These are phyloP conservation scores for Drosophila tristis DNA, from an alignment of 1,140 invertebrate species.

Conservation along the genomic window DNA sequence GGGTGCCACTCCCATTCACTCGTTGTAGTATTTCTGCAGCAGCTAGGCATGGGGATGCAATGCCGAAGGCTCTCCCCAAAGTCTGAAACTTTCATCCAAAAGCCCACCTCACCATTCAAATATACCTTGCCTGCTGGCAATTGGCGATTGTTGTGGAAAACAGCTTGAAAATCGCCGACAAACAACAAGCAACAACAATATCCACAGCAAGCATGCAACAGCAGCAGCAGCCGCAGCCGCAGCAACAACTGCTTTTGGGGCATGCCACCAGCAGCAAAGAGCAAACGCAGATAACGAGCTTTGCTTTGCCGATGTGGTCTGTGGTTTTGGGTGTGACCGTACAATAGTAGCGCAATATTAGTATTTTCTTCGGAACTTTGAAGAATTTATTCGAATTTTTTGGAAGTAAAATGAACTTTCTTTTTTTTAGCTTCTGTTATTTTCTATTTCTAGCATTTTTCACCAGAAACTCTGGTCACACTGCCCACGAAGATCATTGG, in stretches of 20 bases:
- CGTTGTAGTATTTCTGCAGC: too few relatives aligned
- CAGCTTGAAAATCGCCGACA: slow-evolving; percentile 63
- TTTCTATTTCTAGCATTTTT: neutral
- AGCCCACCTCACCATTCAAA: too few relatives aligned
- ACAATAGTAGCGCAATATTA: too few relatives aligned
- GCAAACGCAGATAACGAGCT: slow-evolving; percentile 19
- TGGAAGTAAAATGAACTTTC: neutral
- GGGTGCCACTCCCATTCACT: too few relatives aligned
- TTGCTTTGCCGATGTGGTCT: slow-evolving; percentile 1
- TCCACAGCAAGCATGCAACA: slow-evolving; percentile 30
- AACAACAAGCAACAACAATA: slow-evolving; percentile 32
- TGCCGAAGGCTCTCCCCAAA: too few relatives aligned
- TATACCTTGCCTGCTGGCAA: slow-evolving; percentile 2
- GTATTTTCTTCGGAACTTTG: neutral
- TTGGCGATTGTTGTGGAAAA: slow-evolving; percentile 58
- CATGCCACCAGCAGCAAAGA: slow-evolving; percentile 64
- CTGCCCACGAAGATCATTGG: neutral
- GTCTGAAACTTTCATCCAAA: too few relatives aligned
- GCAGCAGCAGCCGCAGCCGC: neutral
- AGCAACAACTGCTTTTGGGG: slow-evolving; percentile 35
- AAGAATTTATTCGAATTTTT: neutral
- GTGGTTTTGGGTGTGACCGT: too few relatives aligned
- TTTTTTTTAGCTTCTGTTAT: neutral
- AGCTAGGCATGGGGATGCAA: too few relatives aligned
- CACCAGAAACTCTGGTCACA: neutral